Percentiles rank a stretch among this genome's conserved stretches.
Evolutionary conservation across 2,888 invertebrate genomes (phyloP).

Genomic region (Suillia variegata): DNA sequence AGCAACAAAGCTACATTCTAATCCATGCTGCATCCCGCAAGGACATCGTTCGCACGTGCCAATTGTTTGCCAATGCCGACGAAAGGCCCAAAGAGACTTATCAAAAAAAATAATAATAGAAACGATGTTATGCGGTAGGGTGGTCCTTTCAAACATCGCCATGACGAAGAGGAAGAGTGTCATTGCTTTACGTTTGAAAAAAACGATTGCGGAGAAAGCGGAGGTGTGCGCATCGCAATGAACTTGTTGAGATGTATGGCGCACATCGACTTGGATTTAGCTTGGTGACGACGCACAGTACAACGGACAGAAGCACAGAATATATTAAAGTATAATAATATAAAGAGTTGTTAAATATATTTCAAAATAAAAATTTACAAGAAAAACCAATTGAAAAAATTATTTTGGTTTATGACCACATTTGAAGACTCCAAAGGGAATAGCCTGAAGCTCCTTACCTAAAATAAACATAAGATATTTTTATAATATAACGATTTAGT

Average conservation of each 20-base stretch:
- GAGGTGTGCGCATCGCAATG: not conserved
- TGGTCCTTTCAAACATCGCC: not conserved
- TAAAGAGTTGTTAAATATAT: no score
- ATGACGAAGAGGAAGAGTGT: not conserved
- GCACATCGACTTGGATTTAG: not conserved
- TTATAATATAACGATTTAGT: no score
- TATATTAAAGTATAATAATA: no score
- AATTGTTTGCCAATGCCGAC: slow-evolving; percentile 38
- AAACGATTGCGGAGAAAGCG: not conserved
- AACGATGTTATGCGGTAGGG: not conserved
- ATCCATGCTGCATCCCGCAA: slow-evolving; percentile 30
- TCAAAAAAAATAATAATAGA: slow-evolving; percentile 7
- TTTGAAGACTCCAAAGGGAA: no score
- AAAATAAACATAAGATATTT: no score
- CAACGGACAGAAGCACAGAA: no score
- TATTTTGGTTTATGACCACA: no score
- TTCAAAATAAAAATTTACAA: no score
- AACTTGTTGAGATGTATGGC: not conserved
- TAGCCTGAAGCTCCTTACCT: not conserved
- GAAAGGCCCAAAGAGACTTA: not conserved
- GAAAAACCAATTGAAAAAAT: no score
- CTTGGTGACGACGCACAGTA: not conserved
- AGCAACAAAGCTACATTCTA: slow-evolving; percentile 35
- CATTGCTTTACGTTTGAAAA: no score
- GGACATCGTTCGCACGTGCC: slow-evolving; percentile 48